Conservation (phyloP, 1,140 invertebrate species). For the Bicyclus anynana region DNA sequence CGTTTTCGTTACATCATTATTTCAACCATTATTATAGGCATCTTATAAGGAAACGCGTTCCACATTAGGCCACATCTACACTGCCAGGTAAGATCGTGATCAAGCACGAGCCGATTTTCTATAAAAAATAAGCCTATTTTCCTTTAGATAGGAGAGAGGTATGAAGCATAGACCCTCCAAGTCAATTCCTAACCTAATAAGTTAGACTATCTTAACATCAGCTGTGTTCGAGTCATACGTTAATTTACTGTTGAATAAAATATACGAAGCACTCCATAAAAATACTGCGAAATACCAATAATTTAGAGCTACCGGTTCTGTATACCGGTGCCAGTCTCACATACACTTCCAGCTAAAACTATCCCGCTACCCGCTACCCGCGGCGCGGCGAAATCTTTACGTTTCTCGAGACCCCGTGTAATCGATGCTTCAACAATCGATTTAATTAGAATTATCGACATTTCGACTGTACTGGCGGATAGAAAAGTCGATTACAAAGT, state of each 20-base stretch:
- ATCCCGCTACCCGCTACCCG: slow-evolving; percentile 35
- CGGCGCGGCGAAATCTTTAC: slow-evolving; percentile 54
- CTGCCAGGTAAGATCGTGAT: too few species aligned
- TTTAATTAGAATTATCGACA: slow-evolving; percentile 71
- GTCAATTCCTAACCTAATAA: too few species aligned
- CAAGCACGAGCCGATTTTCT: too few species aligned
- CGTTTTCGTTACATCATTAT: too few species aligned
- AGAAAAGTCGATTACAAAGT: slow-evolving; percentile 18
- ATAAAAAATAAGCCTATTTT: too few species aligned
- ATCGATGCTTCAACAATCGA: slow-evolving; percentile 72
- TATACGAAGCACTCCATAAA: background rate
- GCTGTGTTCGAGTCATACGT: too few species aligned
- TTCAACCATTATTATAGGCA: too few species aligned
- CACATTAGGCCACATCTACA: too few species aligned
- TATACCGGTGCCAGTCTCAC: slow-evolving; percentile 25
- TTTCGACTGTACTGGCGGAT: slow-evolving; percentile 43
- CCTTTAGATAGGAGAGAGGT: too few species aligned
- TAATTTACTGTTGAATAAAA: background rate
- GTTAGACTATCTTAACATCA: too few species aligned
- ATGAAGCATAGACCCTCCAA: too few species aligned
- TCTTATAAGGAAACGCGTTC: too few species aligned
- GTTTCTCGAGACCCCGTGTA: slow-evolving; percentile 49
- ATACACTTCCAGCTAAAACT: slow-evolving; percentile 35
- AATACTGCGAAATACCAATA: slow-evolving; percentile 27
- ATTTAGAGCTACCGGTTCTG: slow-evolving; percentile 51